Percentiles rank a stretch among this genome's conserved stretches.
Conservation (phyloP, 2,888 invertebrate species). For the Thymelicus lineola region DNA sequence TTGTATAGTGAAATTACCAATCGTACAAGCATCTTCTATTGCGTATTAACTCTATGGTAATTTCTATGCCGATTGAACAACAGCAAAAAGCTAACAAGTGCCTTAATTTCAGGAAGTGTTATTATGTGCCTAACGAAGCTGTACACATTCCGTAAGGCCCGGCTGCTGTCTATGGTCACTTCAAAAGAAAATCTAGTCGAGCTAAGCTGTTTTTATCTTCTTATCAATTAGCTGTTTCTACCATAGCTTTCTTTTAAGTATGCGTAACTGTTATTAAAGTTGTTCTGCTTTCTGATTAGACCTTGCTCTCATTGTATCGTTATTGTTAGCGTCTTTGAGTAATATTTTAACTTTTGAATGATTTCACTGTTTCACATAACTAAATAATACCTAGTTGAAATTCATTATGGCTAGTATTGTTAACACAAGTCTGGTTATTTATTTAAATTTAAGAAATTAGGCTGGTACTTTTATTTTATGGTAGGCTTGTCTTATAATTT, state of each 20-base stretch:
- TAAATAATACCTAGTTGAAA: too few relatives aligned
- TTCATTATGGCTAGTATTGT: too few relatives aligned
- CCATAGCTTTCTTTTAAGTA: conserved; percentile 20
- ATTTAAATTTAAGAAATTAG: too few relatives aligned
- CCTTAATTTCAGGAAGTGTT: conserved; percentile 23
- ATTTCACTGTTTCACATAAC: too few relatives aligned
- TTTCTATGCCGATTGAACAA: conserved; percentile 12
- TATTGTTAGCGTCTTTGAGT: too few relatives aligned
- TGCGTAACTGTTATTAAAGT: background rate
- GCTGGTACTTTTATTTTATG: too few relatives aligned
- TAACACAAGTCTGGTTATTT: too few relatives aligned
- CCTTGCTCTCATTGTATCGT: too few relatives aligned
- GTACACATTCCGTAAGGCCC: background rate
- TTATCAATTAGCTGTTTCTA: conserved; percentile 15
- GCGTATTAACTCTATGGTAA: background rate
- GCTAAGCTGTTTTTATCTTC: conserved; percentile 7
- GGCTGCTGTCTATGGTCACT: conserved; percentile 8
- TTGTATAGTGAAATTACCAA: background rate
- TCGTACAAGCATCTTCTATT: background rate
- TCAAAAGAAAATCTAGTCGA: conserved; percentile 19
- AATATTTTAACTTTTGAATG: too few relatives aligned
- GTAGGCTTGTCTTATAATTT: too few relatives aligned
- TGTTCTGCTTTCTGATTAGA: too few relatives aligned
- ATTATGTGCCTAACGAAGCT: conserved; percentile 21
- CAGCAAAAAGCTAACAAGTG: conserved; percentile 24